These are phyloP conservation scores for Lasioglossum zephyrum DNA, from an alignment of 2,888 invertebrate species.

Conservation along the genomic window DNA sequence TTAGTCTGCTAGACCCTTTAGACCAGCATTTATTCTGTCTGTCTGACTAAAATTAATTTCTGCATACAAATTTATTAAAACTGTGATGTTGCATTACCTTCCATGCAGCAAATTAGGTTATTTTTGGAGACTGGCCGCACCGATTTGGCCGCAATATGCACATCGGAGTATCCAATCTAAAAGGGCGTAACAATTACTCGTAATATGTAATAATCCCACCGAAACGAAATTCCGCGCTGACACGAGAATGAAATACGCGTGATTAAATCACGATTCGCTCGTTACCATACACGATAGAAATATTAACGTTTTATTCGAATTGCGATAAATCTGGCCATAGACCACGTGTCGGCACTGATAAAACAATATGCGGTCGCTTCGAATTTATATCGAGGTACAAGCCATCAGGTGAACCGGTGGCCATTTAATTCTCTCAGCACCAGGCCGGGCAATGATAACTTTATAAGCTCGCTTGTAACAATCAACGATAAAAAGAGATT, in stretches of 20 bases:
- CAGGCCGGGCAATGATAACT: not conserved
- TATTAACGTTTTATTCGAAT: conserved; percentile 29
- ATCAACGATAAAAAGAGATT: not conserved
- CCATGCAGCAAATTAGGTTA: not conserved
- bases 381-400: conserved; percentile 17
- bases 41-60: not conserved
- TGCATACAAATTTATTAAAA: not conserved
- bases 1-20: too few relatives aligned
- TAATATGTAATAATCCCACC: not conserved
- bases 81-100: not conserved
- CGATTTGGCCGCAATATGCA: not conserved
- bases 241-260: not conserved
- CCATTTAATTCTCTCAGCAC: not conserved
- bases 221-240: not conserved
- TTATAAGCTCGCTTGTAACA: not conserved
- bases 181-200: not conserved
- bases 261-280: not conserved
- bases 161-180: not conserved
- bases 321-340: not conserved
- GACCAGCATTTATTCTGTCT: not conserved
- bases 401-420: not conserved
- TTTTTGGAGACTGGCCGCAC: not conserved
- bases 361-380: conserved; percentile 16
- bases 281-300: not conserved
- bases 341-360: not conserved